phyloP scores from a whole-genome alignment of 1,140 invertebrate genomes.

The Euschistus heros region DNA sequence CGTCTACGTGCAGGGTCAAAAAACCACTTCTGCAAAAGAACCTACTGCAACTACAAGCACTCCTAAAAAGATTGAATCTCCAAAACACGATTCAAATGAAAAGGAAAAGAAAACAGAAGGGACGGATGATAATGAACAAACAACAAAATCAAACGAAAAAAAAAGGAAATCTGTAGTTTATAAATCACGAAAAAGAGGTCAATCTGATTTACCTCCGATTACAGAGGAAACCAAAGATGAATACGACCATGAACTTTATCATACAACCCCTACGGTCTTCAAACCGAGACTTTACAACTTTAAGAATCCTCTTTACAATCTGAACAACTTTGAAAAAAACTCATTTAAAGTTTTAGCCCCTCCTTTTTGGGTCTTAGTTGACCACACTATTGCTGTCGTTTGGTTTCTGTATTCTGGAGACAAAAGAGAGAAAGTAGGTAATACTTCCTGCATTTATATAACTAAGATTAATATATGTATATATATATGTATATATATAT shows the following conservation, averaged over 20 bases:
- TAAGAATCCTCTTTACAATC: not conserved
- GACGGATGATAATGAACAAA: not conserved
- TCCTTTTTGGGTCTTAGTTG: conserved; percentile 17
- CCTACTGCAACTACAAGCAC: not conserved
- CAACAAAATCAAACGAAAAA: not conserved
- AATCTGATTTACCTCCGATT: too few relatives aligned
- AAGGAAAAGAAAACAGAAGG: not conserved
- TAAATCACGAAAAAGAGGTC: not conserved
- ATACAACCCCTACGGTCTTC: not conserved
- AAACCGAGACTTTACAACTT: conserved; percentile 14
- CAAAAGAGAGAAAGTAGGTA: conserved; percentile 2
- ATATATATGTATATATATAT: too few relatives aligned
- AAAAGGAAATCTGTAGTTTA: not conserved
- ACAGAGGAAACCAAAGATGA: not conserved
- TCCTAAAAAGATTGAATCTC: not conserved
- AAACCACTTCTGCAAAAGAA: not conserved
- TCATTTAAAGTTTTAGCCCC: not conserved
- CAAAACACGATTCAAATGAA: not conserved
- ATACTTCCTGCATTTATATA: not conserved
- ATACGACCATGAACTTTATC: not conserved
- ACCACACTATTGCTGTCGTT: conserved; percentile 15
- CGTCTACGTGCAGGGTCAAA: too few relatives aligned
- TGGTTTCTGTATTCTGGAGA: conserved; percentile 5
- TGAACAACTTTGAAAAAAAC: not conserved
- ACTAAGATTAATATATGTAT: too few relatives aligned